These are phyloP conservation scores for Brenthis daphne DNA, from an alignment of 2,888 invertebrate species.

Conservation along the genomic window DNA sequence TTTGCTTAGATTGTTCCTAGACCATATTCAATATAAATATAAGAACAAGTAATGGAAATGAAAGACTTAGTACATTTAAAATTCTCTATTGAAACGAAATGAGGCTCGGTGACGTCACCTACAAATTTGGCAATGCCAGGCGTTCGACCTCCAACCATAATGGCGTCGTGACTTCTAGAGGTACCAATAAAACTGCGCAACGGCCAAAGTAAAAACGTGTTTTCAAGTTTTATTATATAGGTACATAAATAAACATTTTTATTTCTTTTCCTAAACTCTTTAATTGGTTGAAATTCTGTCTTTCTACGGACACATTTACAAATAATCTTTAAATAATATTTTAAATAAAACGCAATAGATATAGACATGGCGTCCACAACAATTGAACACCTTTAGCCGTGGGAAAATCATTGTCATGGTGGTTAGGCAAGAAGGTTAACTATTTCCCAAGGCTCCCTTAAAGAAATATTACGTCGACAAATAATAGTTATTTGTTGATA, in stretches of 20 bases:
- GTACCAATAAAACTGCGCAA: conserved; percentile 46
- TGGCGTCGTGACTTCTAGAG: conserved; percentile 46
- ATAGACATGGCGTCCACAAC: conserved; percentile 26
- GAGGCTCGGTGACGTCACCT: conserved; percentile 56
- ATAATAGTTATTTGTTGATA: too few relatives aligned
- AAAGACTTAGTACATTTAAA: neutral
- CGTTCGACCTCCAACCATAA: conserved; percentile 66
- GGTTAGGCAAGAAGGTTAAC: conserved; percentile 41
- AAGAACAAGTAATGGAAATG: neutral
- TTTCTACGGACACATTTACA: too few relatives aligned
- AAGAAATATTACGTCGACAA: too few relatives aligned
- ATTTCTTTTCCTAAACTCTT: too few relatives aligned
- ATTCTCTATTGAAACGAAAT: conserved; percentile 7
- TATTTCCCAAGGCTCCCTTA: too few relatives aligned
- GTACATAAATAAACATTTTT: neutral
- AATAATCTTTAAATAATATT: too few relatives aligned
- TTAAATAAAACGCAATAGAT: neutral
- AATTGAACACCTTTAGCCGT: conserved; percentile 41
- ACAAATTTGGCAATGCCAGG: conserved; percentile 74
- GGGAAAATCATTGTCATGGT: conserved; percentile 53
- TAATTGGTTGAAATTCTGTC: too few relatives aligned
- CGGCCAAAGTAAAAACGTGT: conserved; percentile 38
- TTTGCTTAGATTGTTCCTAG: neutral
- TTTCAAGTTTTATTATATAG: conserved; percentile 12
- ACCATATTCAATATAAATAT: neutral